phyloP scores from a whole-genome alignment of 2,888 invertebrate species.

The Cotesia congregata region DNA sequence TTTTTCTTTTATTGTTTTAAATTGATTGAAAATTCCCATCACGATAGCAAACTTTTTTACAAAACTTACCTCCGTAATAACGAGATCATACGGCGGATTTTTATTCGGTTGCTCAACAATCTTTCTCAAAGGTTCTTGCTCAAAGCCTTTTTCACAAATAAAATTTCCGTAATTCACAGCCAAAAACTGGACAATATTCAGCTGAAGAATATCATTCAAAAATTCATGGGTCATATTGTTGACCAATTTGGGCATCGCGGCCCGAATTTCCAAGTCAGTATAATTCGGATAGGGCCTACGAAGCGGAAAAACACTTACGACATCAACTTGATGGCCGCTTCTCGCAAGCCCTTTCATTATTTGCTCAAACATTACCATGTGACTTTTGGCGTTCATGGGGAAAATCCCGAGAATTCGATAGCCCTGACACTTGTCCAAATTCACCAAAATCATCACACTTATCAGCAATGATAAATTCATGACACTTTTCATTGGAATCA shows the following conservation, averaged over 20 bases:
- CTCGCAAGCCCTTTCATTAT: conserved; percentile 67
- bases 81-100: conserved; percentile 57
- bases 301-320: conserved; percentile 51
- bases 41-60: neutral
- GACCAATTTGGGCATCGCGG: neutral
- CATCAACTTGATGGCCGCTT: conserved; percentile 69
- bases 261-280: neutral
- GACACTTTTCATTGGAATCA: no score
- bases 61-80: conserved; percentile 55
- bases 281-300: conserved; percentile 47
- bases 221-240: neutral
- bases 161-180: no score
- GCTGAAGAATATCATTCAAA: neutral
- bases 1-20: no score
- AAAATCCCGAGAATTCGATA: conserved; percentile 64
- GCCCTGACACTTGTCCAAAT: neutral
- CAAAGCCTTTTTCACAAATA: neutral
- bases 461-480: no score
- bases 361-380: conserved; percentile 69
- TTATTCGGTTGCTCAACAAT: conserved; percentile 55
- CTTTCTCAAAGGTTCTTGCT: conserved; percentile 35
- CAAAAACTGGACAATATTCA: no score
- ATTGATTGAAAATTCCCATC: no score
- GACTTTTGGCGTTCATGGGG: conserved; percentile 70
- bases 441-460: conserved; percentile 28